Conservation (phyloP, 2,113 vertebrate species). For the Struthio camelus region DNA sequence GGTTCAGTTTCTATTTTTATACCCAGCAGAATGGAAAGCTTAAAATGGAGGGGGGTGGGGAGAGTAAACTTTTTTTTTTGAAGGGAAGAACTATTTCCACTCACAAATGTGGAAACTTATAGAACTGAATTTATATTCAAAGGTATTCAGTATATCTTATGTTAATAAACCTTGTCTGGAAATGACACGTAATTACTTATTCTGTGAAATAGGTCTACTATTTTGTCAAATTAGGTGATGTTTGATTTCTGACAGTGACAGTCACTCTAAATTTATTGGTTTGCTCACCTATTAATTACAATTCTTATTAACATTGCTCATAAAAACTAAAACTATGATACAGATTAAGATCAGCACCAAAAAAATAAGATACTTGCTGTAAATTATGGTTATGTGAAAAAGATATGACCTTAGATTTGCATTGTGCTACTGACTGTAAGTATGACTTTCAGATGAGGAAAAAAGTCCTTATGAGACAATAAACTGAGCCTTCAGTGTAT, state of each 20-base stretch:
- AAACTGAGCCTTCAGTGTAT: too few species aligned
- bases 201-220: not conserved
- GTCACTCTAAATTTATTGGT: not conserved
- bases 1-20: too few species aligned
- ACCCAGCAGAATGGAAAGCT: too few species aligned
- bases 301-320: not conserved
- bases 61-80: too few species aligned
- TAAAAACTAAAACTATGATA: not conserved
- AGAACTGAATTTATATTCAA: not conserved
- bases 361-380: not conserved
- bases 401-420: too few species aligned
- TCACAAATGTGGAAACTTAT: not conserved
- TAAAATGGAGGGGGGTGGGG: too few species aligned
- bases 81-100: not conserved
- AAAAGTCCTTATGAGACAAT: too few species aligned
- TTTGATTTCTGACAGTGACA: not conserved
- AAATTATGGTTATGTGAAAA: too few species aligned
- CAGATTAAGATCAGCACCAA: not conserved
- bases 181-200: not conserved
- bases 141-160: not conserved
- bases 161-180: not conserved
- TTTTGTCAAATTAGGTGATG: not conserved
- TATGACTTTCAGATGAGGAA: too few species aligned
- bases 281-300: not conserved
- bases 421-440: too few species aligned